A percentile compares a stretch with the other conserved stretches of the same genome.
Conservation (phyloP, 2,113 vertebrate genomes). For the Eudyptes chrysolophus region DNA sequence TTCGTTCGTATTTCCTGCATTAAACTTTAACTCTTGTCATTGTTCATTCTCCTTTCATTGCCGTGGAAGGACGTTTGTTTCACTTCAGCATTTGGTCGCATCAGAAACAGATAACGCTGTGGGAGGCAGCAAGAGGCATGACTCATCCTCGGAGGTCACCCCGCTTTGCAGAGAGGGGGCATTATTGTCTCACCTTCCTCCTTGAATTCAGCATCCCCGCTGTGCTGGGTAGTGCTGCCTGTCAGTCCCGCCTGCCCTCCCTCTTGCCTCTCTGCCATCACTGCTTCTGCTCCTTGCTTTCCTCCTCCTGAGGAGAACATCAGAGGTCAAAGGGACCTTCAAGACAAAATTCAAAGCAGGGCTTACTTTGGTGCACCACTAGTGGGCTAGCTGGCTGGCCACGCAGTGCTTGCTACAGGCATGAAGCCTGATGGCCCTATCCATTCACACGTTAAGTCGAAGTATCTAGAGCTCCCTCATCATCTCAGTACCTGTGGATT, state of each 20-base stretch:
- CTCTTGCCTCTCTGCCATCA: not conserved
- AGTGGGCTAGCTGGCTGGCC: not conserved
- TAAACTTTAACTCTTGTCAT: not conserved
- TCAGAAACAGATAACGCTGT: not conserved
- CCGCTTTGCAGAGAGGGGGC: conserved; percentile 12
- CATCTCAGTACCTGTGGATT: not conserved
- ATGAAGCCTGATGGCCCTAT: not conserved
- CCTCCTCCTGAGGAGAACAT: not conserved
- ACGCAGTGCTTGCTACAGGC: not conserved
- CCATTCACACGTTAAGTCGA: not conserved
- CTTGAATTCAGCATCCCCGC: not conserved
- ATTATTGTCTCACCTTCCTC: conserved; percentile 41
- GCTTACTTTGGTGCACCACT: not conserved
- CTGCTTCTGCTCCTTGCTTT: not conserved
- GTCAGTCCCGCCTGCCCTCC: not conserved
- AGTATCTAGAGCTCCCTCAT: not conserved
- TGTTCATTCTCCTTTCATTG: not conserved
- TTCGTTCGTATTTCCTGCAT: not conserved
- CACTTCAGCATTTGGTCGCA: not conserved
- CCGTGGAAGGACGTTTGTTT: not conserved
- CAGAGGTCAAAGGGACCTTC: not conserved
- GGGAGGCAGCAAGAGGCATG: not conserved
- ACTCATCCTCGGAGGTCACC: not conserved
- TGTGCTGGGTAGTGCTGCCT: not conserved
- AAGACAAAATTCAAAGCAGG: not conserved